Base-by-base conservation (phyloP, 2,113 vertebrate species). In the Syngnathoides biaculeatus region DNA sequence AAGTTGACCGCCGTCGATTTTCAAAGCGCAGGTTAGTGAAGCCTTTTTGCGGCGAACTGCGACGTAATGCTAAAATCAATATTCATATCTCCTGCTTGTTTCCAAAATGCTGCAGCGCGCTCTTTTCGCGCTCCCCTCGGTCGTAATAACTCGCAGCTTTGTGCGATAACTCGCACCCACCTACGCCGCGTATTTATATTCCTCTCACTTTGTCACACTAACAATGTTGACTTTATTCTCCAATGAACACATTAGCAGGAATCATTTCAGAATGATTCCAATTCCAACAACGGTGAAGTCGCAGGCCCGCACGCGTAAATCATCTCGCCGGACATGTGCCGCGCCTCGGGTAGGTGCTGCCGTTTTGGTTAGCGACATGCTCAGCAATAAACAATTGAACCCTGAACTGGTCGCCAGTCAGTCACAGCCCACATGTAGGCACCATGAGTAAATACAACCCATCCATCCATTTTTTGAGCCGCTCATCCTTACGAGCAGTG, bases 161-260 rank as follows among this genome's bases (percentile, higher is more conserved):
- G 48, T 52, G 48, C 48, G 22, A 22, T 52, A 52, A 52, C 55
- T 27, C 55, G 8, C 55, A 57, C 26, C 55, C 55, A 57, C 55
- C 55, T 57, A 57, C 55, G 14, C 55, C 30, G 55, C 17, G 26
- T 57, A 57, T 57, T 57, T 57, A 57, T 57, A 57, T 30, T 57
- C 52, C 24, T 22, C 26, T 57, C 55, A 57, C 55, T 57, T 30
- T 57, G 55, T 57, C 55, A 57, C 55, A 24, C 52, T 26, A 55
- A 55, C 52, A 55, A 55, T 55, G 12, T 26, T 15, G 55, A 57
- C 55, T 57, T 57, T 3, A 30, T 57, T 57, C 26, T 30, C 15
- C 55, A 19, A 57, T 30, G 17, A 57, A 57, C 55, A 35, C 55
- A 35, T 14, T 3, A 30, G 55, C 55, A 14, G 55, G 26, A 17